Conservation (phyloP, 2,113 vertebrate species). For the Pygoscelis adeliae region DNA sequence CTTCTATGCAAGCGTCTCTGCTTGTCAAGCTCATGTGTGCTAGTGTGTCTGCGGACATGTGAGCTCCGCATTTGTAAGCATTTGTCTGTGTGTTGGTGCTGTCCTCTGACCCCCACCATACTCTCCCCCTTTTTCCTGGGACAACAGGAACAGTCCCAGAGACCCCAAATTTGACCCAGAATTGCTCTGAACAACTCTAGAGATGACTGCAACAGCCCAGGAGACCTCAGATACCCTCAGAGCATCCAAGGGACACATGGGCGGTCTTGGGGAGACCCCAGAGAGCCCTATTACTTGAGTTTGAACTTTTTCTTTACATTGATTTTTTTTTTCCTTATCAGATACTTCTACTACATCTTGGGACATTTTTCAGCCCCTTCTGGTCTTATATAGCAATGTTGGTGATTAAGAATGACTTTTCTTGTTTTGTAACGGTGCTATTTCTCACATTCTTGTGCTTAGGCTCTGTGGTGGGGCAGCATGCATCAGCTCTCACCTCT, state of each 20-base stretch:
- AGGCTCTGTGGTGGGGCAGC: neutral
- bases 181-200: neutral
- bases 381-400: neutral
- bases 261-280: neutral
- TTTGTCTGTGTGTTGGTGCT: neutral
- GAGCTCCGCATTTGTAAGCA: neutral
- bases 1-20: neutral
- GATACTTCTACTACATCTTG: neutral
- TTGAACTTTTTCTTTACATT: neutral
- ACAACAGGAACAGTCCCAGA: neutral
- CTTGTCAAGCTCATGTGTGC: neutral
- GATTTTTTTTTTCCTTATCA: neutral
- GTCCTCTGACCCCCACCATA: neutral
- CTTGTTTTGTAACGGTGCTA: neutral
- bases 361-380: neutral
- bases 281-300: neutral
- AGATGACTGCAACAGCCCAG: neutral
- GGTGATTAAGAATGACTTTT: neutral
- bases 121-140: neutral
- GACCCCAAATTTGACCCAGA: neutral
- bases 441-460: neutral
- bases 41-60: accelerated
- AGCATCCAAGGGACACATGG: neutral
- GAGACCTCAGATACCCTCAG: neutral
- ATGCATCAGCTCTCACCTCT: neutral